Percentiles rank a stretch among this genome's conserved stretches.
Evolutionary conservation across 2,113 vertebrate species (phyloP).

Genomic region (Euleptes europaea): DNA sequence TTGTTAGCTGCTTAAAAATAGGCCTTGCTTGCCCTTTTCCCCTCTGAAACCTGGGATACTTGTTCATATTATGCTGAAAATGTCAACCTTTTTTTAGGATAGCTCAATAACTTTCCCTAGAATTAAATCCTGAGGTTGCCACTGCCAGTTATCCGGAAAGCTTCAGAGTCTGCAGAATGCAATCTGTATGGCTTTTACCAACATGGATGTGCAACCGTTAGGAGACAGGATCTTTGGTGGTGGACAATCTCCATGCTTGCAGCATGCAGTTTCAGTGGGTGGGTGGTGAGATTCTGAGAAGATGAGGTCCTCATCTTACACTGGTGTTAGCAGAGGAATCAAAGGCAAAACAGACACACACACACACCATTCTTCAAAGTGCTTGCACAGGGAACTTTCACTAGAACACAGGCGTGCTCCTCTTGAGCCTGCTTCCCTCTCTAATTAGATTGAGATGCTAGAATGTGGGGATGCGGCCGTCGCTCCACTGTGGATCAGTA

Average conservation of each 20-base stretch:
- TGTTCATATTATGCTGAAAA: constrained; percentile 24
- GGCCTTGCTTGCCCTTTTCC: background rate
- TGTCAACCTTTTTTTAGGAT: constrained; percentile 35
- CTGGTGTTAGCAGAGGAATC: no score
- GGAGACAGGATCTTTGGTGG: background rate
- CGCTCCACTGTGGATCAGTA: no score
- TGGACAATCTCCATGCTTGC: background rate
- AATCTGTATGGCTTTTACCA: constrained; percentile 18
- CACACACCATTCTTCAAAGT: no score
- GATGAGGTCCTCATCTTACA: no score
- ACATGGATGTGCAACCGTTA: background rate
- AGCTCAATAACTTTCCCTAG: background rate
- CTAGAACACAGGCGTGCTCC: no score
- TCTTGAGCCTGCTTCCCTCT: no score
- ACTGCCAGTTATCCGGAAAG: background rate
- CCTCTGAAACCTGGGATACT: background rate
- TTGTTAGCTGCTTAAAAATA: constrained; percentile 28
- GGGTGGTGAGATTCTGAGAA: no score
- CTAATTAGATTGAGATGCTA: no score
- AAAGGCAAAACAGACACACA: no score
- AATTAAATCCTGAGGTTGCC: background rate
- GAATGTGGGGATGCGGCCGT: no score
- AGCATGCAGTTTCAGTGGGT: no score
- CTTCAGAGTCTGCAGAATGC: background rate
- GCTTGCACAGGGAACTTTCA: no score